Conservation (phyloP, 2,797 vertebrate genomes). For the Poecilia velifera region DNA sequence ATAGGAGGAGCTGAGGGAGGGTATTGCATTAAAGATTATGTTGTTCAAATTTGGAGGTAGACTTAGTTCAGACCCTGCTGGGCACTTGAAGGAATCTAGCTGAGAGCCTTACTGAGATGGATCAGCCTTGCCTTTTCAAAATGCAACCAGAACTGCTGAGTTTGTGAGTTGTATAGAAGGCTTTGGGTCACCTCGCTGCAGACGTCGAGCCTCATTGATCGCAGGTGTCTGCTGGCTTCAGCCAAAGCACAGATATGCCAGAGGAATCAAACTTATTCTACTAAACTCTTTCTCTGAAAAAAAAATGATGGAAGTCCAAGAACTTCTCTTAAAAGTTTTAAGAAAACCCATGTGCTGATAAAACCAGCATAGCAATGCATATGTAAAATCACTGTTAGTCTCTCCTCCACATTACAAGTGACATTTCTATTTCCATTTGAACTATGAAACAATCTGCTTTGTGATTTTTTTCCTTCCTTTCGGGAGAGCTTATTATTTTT, state of each 20-base stretch:
- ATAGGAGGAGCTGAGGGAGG: not conserved
- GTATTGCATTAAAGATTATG: not conserved
- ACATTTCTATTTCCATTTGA: not conserved
- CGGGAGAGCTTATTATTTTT: not conserved
- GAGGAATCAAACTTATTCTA: not conserved
- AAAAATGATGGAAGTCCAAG: not conserved
- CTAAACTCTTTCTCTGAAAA: not conserved
- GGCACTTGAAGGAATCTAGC: not conserved
- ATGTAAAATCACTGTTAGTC: not conserved
- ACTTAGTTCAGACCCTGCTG: not conserved
- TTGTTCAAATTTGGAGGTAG: not conserved
- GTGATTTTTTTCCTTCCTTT: not conserved
- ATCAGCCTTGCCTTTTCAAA: not conserved
- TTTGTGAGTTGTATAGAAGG: no score
- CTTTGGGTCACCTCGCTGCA: not conserved
- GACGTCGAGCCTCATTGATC: not conserved
- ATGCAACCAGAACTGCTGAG: not conserved
- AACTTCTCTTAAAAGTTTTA: not conserved
- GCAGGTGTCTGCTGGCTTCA: not conserved
- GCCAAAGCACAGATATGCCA: not conserved
- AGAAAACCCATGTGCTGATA: not conserved
- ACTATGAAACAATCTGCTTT: not conserved
- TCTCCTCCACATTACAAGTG: not conserved
- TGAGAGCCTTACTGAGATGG: no score
- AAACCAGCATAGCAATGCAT: not conserved